Conservation (phyloP, 2,888 invertebrate genomes). For the Leptopterna dolabrata region DNA sequence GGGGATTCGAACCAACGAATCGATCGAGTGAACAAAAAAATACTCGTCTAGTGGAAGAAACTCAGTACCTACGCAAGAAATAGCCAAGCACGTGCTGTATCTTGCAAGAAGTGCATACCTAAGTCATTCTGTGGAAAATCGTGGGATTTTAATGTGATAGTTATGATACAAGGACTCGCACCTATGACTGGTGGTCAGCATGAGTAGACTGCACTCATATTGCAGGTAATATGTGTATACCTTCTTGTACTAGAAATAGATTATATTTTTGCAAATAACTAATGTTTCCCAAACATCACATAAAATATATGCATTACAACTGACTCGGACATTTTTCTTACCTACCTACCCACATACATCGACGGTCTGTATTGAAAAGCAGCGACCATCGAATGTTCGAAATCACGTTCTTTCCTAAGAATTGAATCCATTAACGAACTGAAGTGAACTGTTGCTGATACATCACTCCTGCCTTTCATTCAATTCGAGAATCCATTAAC, state of each 20-base stretch:
- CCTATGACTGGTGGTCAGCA: background rate
- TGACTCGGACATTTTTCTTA: too few species aligned
- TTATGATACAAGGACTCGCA: background rate
- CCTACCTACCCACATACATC: too few species aligned
- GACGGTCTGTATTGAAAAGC: too few species aligned
- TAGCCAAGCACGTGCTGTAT: background rate
- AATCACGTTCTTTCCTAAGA: too few species aligned
- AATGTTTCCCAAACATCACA: too few species aligned
- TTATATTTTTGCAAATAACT: too few species aligned
- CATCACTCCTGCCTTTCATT: background rate
- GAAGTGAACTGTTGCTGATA: background rate
- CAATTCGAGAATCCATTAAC: background rate
- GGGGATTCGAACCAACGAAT: background rate
- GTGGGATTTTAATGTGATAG: background rate
- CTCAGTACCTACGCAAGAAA: too few species aligned
- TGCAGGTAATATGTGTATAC: too few species aligned
- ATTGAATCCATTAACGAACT: background rate
- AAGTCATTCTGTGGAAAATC: background rate
- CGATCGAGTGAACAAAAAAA: background rate
- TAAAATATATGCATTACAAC: too few species aligned
- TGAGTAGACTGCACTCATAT: too few species aligned
- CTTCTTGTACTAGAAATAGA: too few species aligned
- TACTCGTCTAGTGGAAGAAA: background rate
- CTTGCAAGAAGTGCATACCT: background rate
- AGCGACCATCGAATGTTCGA: too few species aligned